Conservation (phyloP, 2,797 vertebrate species). For the Enteromius paludinosus region DNA sequence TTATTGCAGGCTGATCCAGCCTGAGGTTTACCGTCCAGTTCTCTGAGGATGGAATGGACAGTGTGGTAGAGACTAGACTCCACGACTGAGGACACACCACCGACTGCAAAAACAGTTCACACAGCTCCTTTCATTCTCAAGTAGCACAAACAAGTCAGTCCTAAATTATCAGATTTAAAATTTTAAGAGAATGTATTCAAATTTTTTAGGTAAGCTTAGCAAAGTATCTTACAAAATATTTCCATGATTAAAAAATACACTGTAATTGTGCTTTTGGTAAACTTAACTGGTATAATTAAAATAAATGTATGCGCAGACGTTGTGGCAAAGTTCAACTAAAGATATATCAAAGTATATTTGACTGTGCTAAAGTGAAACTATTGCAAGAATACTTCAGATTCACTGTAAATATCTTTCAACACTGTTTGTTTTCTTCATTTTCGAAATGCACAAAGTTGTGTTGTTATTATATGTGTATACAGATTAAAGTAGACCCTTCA, state of each 20-base stretch:
- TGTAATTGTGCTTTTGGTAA: not conserved
- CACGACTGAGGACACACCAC: constrained; percentile 57
- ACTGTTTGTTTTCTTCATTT: too few species aligned
- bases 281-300: not conserved
- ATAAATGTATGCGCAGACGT: too few species aligned
- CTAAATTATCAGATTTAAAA: not conserved
- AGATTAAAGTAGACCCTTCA: too few species aligned
- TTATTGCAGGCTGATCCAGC: constrained; percentile 71
- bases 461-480: too few species aligned
- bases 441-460: too few species aligned
- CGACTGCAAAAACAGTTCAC: constrained; percentile 41
- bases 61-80: constrained; percentile 80
- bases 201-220: too few species aligned
- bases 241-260: not conserved
- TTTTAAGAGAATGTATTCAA: not conserved
- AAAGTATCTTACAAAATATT: not conserved
- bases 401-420: not conserved
- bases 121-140: not conserved
- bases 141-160: not conserved
- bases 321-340: too few species aligned
- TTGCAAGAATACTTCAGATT: not conserved
- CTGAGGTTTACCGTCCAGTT: constrained; percentile 72
- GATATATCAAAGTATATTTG: not conserved
- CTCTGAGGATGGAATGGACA: constrained; percentile 81
- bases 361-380: not conserved